Conservation (phyloP, 2,888 invertebrate species). For the Zelleria hepariella region DNA sequence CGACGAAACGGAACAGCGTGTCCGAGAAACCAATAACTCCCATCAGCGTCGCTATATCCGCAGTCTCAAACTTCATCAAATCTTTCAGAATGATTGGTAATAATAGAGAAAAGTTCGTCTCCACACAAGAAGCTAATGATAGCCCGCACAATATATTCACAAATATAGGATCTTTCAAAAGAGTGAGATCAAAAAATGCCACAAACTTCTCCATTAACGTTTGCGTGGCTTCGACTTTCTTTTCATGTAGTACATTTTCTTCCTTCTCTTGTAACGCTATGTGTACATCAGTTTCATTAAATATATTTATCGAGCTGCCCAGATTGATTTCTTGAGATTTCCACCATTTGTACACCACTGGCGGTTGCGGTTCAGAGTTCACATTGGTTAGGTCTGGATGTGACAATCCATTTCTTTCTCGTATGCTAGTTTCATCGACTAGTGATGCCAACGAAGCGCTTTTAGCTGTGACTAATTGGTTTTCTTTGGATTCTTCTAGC, state of each 20-base stretch:
- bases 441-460: slow-evolving; percentile 56
- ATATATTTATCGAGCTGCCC: slow-evolving; percentile 74
- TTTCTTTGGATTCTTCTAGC: slow-evolving; percentile 29
- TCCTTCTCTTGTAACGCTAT: slow-evolving; percentile 12
- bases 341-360: slow-evolving; percentile 67
- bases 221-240: slow-evolving; percentile 28
- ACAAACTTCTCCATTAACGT: slow-evolving; percentile 43
- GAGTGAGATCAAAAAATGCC: slow-evolving; percentile 74
- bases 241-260: slow-evolving; percentile 29
- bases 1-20: slow-evolving; percentile 73
- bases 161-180: slow-evolving; percentile 77
- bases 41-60: slow-evolving; percentile 74
- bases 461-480: slow-evolving; percentile 30
- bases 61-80: slow-evolving; percentile 69
- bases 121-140: slow-evolving; percentile 77
- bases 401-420: slow-evolving; percentile 52
- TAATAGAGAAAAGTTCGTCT: slow-evolving; percentile 77
- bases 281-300: slow-evolving; percentile 34
- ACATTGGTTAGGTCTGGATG: slow-evolving; percentile 53
- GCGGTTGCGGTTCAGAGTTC: slow-evolving; percentile 30
- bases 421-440: slow-evolving; percentile 31
- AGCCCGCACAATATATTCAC: slow-evolving; percentile 78
- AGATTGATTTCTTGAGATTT: slow-evolving; percentile 72
- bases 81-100: slow-evolving; percentile 78
- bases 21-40: slow-evolving; percentile 73